Evolutionary conservation across 1,140 invertebrate species (phyloP), one percentile per base, ranked within the genome.

Genomic region (Drosophila punjabiensis): DNA sequence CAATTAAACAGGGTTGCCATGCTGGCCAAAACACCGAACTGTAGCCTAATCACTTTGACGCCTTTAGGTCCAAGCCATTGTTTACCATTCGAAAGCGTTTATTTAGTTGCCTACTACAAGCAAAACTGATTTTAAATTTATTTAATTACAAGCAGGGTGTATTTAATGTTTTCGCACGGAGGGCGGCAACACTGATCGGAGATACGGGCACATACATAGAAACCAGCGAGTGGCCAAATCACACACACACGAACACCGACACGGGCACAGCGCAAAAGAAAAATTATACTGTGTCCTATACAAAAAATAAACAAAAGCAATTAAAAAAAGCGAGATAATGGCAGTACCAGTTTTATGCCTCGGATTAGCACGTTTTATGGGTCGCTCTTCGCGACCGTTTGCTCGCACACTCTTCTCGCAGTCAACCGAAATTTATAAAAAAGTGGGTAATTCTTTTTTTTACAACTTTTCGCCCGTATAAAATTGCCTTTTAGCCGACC

Each of bases 291-390:
- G 84, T 82, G 83, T 77, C 82, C 82, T 69, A 80, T 86, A 89
- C 87, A 89, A 89, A 89, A 89, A 89, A 89, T 89, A 89, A 89
- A 89, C 86, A 89, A 89, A 89, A 89, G 86, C 86, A 89, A 89
- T 89, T 89, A 89, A 89, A 89, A 84, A 89, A 81, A 61, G 67
- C 70, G 69, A 87, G 61, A 67, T 67, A 77, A 71, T 87, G 82
- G 69, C 69, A 79, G 59, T 88, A 88, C 85, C 86, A 81, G 81
- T 81, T 88, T 81, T 79, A 64, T 74, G 76, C 13, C 41, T 43
- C 61, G 43, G 64, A 81, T 63, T 79, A 76, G 78, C 79, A 82
- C 81, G 83, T 82, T 85, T 79, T 81, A 73, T 76, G 32, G 67
- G 52, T 53, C 67, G 82, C 69, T 43, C 64, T 53, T 30, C 45